Evolutionary conservation across 1,140 invertebrate species (phyloP).

Genomic region (Penaeus japonicus): DNA sequence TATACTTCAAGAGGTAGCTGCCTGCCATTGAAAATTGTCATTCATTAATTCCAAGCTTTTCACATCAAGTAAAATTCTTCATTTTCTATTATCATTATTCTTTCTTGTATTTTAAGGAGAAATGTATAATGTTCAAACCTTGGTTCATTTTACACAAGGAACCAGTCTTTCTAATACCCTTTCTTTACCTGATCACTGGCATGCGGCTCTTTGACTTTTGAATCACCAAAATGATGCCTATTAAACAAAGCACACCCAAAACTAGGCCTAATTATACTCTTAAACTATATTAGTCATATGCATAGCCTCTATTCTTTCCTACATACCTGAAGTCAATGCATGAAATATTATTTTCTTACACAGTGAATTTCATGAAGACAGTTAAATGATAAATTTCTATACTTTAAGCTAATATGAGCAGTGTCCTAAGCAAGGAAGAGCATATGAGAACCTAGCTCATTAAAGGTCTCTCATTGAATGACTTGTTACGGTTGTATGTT

Average conservation of each 20-base stretch:
- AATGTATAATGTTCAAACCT: too few relatives aligned
- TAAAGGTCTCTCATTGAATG: too few relatives aligned
- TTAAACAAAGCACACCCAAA: constrained; percentile 39
- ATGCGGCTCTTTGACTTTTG: constrained; percentile 26
- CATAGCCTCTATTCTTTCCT: constrained; percentile 41
- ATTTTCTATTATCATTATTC: too few relatives aligned
- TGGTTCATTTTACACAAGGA: too few relatives aligned
- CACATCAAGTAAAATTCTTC: not conserved
- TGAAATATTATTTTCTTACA: constrained; percentile 41
- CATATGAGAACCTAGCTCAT: too few relatives aligned
- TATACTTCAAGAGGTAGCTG: constrained; percentile 34
- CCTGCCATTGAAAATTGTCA: constrained; percentile 21
- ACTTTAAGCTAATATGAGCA: not conserved
- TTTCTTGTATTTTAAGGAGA: too few relatives aligned
- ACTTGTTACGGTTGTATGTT: too few relatives aligned
- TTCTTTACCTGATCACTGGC: constrained; percentile 3
- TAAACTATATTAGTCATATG: constrained; percentile 3
- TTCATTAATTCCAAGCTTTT: not conserved
- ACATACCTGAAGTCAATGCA: constrained; percentile 28
- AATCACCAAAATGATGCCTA: constrained; percentile 45
- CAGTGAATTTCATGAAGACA: constrained; percentile 9
- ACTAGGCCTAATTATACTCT: constrained; percentile 33
- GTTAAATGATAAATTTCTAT: not conserved
- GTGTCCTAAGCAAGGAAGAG: too few relatives aligned
- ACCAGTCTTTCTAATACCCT: not conserved